Conservation (phyloP, 2,888 invertebrate species). For the Spodoptera littoralis region DNA sequence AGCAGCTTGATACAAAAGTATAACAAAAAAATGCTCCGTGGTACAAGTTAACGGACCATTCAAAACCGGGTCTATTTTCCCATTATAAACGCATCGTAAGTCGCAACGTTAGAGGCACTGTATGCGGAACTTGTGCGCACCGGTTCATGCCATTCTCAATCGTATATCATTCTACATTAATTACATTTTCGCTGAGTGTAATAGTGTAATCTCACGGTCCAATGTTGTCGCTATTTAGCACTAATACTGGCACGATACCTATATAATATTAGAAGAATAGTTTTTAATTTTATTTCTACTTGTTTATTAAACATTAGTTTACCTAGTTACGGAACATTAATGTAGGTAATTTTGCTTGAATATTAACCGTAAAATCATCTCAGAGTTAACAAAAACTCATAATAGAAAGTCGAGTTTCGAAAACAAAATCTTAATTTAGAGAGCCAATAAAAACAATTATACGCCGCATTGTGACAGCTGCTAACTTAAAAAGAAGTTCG, state of each 20-base stretch:
- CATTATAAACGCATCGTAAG: slow-evolving; percentile 60
- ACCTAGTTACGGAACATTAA: not conserved
- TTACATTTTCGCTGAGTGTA: slow-evolving; percentile 49
- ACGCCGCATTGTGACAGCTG: slow-evolving; percentile 38
- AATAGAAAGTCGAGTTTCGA: slow-evolving; percentile 4
- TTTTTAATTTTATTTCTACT: slow-evolving; percentile 41
- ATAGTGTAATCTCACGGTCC: slow-evolving; percentile 46
- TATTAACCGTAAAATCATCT: too few relatives aligned
- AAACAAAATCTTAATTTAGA: slow-evolving; percentile 22
- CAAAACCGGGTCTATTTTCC: slow-evolving; percentile 65
- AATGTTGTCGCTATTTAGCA: slow-evolving; percentile 40
- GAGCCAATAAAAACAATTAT: slow-evolving; percentile 17
- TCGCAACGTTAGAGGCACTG: slow-evolving; percentile 64
- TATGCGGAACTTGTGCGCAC: slow-evolving; percentile 69
- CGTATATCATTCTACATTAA: slow-evolving; percentile 60
- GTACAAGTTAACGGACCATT: slow-evolving; percentile 41
- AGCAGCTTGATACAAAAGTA: slow-evolving; percentile 17
- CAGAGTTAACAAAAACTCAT: not conserved
- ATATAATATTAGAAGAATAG: slow-evolving; percentile 49
- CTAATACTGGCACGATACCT: slow-evolving; percentile 16
- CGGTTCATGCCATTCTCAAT: slow-evolving; percentile 53
- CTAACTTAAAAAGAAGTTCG: slow-evolving; percentile 36
- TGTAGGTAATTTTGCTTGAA: too few relatives aligned
- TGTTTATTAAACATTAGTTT: slow-evolving; percentile 35
- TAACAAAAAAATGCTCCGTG: slow-evolving; percentile 21